These are phyloP conservation scores for Laticauda colubrina DNA, from an alignment of 2,113 vertebrate species.

Conservation along the genomic window DNA sequence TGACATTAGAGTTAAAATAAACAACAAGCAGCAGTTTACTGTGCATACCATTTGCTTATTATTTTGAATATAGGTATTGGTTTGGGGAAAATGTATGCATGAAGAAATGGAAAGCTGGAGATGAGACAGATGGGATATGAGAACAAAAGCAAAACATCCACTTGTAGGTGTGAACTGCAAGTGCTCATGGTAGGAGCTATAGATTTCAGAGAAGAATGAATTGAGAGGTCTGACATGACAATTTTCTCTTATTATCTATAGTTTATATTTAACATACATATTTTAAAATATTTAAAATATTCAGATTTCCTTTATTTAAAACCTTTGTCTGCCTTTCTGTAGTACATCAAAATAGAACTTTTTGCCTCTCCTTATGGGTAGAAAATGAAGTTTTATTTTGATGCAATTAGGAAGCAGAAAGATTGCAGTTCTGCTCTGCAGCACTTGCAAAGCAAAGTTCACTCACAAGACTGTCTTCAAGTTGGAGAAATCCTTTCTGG, in stretches of 20 bases:
- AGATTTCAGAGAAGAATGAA: not conserved
- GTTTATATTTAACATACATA: not conserved
- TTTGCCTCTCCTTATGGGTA: not conserved
- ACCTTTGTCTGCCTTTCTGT: not conserved
- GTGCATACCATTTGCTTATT: not conserved
- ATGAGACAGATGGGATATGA: not conserved
- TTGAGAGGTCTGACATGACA: not conserved
- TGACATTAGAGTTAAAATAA: fast-evolving
- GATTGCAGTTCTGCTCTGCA: not conserved
- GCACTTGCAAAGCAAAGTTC: not conserved
- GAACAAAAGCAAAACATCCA: not conserved
- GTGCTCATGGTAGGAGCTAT: not conserved
- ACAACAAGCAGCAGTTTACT: not conserved
- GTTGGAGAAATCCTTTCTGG: not conserved
- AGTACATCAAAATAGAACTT: not conserved
- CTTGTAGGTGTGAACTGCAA: not conserved
- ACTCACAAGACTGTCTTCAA: not conserved
- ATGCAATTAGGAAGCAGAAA: not conserved
- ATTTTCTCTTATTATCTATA: not conserved
- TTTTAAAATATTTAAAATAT: not conserved
- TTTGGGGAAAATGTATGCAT: not conserved
- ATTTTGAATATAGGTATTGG: not conserved
- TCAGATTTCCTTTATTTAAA: not conserved
- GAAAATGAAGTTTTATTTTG: not conserved
- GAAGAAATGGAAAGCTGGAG: not conserved